Evolutionary conservation across 92 coral and sea anemone genomes (phyloP).

Genomic region (Zoanthus solanderi): DNA sequence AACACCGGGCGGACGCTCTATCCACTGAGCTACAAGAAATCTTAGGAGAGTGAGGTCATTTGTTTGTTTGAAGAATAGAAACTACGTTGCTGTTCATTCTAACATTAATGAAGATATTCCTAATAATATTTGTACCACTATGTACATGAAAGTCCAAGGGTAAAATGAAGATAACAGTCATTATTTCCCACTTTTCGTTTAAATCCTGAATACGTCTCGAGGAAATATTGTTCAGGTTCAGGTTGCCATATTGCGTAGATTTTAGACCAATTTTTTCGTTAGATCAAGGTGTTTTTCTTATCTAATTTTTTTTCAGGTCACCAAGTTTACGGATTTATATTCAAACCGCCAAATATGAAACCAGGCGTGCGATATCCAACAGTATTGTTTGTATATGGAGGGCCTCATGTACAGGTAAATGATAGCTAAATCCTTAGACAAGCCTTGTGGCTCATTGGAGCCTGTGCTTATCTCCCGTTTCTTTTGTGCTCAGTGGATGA

Average conservation of each 20-base stretch:
- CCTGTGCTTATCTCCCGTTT: too few species aligned
- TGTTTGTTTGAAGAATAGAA: too few species aligned
- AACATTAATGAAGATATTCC: too few species aligned
- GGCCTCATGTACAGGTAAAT: constrained; percentile 96
- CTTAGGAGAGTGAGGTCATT: too few species aligned
- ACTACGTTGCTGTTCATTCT: too few species aligned
- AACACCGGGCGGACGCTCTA: too few species aligned
- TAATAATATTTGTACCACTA: too few species aligned
- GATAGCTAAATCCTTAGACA: not conserved
- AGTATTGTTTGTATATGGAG: constrained; percentile 93
- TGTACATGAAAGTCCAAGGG: too few species aligned
- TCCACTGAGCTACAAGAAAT: too few species aligned
- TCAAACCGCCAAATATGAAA: constrained; percentile 85
- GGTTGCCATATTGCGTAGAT: too few species aligned
- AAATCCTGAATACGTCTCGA: not conserved
- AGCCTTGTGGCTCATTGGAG: too few species aligned
- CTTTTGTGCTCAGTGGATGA: too few species aligned
- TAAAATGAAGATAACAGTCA: not conserved
- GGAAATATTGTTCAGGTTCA: not conserved
- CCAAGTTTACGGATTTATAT: constrained; percentile 89
- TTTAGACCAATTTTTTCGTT: not conserved
- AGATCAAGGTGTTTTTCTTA: not conserved
- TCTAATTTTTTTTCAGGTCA: constrained; percentile 66
- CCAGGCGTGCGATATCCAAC: constrained; percentile 89
- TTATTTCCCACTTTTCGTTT: not conserved